Evolutionary conservation across 1,140 invertebrate species (phyloP).

Genomic region (Mylabris phalerata): DNA sequence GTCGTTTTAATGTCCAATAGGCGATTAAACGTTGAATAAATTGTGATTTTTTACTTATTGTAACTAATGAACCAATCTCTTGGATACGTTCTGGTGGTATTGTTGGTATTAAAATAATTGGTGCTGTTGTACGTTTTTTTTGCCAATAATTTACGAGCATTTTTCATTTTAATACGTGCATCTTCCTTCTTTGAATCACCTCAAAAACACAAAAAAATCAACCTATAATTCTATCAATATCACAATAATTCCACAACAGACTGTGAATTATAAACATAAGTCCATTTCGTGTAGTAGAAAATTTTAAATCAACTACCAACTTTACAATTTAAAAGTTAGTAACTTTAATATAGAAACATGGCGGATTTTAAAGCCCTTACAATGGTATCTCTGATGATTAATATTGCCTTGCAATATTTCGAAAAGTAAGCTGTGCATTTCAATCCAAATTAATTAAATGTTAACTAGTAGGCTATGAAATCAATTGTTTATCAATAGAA

Average conservation of each 20-base stretch:
- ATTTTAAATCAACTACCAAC: no score
- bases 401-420: no score
- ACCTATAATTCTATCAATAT: background rate
- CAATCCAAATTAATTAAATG: no score
- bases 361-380: no score
- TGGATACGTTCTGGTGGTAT: slow-evolving; percentile 83
- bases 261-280: no score
- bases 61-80: slow-evolving; percentile 70
- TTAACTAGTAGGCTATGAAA: no score
- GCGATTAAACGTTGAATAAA: slow-evolving; percentile 84
- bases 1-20: slow-evolving; percentile 94
- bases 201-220: slow-evolving; percentile 2
- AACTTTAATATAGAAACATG: no score
- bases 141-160: slow-evolving; percentile 62
- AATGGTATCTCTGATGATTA: no score
- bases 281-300: no score
- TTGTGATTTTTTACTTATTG: slow-evolving; percentile 69
- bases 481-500: no score
- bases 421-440: no score
- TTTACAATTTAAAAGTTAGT: no score
- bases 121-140: slow-evolving; percentile 84
- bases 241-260: background rate
- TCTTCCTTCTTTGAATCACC: slow-evolving; percentile 43
- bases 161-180: slow-evolving; percentile 62
- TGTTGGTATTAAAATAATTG: slow-evolving; percentile 89